phyloP scores from a whole-genome alignment of 2,797 vertebrate species.

The Rhinoraja longicauda region DNA sequence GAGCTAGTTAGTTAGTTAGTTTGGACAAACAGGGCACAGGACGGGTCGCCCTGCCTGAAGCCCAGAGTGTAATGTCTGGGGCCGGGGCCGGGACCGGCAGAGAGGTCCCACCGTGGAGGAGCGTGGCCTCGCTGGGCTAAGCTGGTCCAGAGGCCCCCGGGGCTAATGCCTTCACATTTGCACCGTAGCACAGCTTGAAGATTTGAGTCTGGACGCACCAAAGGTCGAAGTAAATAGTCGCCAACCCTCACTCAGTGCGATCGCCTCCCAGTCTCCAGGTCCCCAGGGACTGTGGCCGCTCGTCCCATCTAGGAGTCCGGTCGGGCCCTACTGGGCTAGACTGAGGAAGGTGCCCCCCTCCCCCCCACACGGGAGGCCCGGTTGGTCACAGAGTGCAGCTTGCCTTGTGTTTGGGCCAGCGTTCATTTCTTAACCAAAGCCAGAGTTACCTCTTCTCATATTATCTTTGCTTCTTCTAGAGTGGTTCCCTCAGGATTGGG shows the following conservation, averaged over 20 bases:
- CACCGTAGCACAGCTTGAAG: not conserved
- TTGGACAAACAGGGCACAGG: not conserved
- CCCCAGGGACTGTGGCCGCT: no score
- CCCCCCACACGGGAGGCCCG: no score
- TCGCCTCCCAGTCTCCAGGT: no score
- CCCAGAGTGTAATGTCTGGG: not conserved
- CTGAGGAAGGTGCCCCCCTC: no score
- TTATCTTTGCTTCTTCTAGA: not conserved
- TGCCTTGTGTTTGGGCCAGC: no score
- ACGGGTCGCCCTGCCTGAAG: not conserved
- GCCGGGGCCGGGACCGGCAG: not conserved
- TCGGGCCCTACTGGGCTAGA: no score
- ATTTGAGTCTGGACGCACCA: not conserved
- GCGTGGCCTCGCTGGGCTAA: not conserved
- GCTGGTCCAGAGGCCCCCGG: not conserved
- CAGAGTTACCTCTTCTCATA: no score
- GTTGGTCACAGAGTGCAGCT: no score
- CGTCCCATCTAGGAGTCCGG: no score
- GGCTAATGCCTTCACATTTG: not conserved
- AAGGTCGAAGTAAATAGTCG: not conserved
- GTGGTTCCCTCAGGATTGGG: no score
- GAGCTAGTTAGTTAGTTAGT: not conserved
- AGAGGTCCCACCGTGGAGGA: not conserved
- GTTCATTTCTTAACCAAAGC: no score
- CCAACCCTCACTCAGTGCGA: no score